Base-by-base conservation (phyloP, 2,888 invertebrate genomes). In the Lycaena phlaeas region DNA sequence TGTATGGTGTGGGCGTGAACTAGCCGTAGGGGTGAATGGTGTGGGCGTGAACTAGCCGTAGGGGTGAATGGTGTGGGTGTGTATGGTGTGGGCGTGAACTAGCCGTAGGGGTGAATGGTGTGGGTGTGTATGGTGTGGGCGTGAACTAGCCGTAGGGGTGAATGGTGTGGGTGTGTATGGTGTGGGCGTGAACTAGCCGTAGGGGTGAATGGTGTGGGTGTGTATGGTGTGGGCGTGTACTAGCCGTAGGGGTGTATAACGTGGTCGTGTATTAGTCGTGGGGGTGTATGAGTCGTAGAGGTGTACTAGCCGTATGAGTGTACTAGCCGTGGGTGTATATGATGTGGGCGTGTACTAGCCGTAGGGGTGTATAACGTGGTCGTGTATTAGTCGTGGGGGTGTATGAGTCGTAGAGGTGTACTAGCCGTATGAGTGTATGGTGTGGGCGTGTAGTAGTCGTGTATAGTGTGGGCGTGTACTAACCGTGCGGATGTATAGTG, bases 331-430 rank as follows among this genome's bases (percentile, higher is more conserved):
- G n/a, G n/a, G n/a, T n/a, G n/a, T n/a, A n/a, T n/a, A n/a, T n/a
- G n/a, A n/a, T 38, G 17, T 7, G 34, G 3, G n/a, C n/a, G n/a
- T n/a, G 41, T 1, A 75, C 70, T 3, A 77, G 53, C 6, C 77
- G 77, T 22, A 61, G 59, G 47, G 79, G 79, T 41, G 79, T 78
- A 53, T 65, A 76, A 51, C 5, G 71, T 62, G 29, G 68, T 64
- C 2, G 63, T 58, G 4, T n/a, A n/a, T n/a, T n/a, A n/a, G n/a
- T n/a, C n/a, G 27, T 12, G 17, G n/a, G n/a, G n/a, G n/a, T n/a
- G n/a, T n/a, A n/a, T n/a, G n/a, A n/a, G n/a, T n/a, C n/a, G n/a
- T n/a, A n/a, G n/a, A n/a, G n/a, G n/a, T n/a, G n/a, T n/a, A n/a
- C n/a, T n/a, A n/a, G n/a, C n/a, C n/a, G n/a, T n/a, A n/a, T n/a